Evolutionary conservation across 2,888 invertebrate species (phyloP), one percentile per base, ranked within the genome.

Genomic region (Plebejus argus): DNA sequence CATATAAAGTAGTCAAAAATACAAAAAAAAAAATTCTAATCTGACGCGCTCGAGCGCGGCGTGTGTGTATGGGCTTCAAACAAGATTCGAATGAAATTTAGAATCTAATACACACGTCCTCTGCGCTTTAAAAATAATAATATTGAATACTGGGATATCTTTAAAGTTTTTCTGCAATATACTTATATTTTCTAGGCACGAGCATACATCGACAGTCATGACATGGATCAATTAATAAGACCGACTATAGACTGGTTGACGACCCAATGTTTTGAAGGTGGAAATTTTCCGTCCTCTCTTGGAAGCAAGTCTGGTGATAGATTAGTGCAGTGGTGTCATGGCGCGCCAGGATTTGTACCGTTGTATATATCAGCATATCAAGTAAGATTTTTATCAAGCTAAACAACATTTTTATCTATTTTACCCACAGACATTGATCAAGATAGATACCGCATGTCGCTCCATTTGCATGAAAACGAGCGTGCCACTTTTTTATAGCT

Each of bases 321-420:
- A 88, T 94, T 98, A 80, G 96, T 98, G 28, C 98, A 98, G 84
- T 98, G 98, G 98, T 98, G 98, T 90, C 98, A 98, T 87, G 98
- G 98, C n/a, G 97, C 98, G 33, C 97, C 98, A 23, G 98, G 98
- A 61, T 97, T 97, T 91, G 95, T 97, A 18, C 95, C 96, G 82
- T 90, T 97, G 82, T 97, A 96, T 82, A 89, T 95, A 81, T 89
- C 95, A 82, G 97, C 97, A 70, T 94, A 95, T 85, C 93, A 96
- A 94, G 97, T 97, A 88, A 28, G 7, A 20, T 20, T 20, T 20
- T 20, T 39, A 5, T 8, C 12, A 23, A 20, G 6, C 7, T 58
- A 20, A 6, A 58, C 58, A 58, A 58, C 3, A 20, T 20, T 56
- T 56, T 45, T 45, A 45, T 45, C 10, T 45, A 45, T 45, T 45